Conservation (phyloP, 2,888 invertebrate genomes). For the Drosophila colorata region DNA sequence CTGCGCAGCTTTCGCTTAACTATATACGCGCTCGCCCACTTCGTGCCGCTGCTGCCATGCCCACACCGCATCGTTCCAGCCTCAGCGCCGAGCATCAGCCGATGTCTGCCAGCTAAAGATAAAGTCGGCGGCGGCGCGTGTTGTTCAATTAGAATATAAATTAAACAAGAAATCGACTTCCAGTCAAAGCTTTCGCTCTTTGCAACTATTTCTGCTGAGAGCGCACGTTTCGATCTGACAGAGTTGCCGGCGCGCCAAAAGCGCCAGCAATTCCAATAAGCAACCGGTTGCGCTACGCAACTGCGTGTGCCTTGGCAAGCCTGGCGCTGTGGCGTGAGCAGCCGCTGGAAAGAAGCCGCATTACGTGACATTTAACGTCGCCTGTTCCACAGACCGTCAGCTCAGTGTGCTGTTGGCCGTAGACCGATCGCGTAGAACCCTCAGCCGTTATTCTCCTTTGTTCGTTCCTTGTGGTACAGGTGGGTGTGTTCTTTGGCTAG, state of each 20-base stretch:
- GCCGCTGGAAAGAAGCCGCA: slow-evolving; percentile 54
- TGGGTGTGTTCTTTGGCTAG: slow-evolving; percentile 37
- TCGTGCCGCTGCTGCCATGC: too few relatives aligned
- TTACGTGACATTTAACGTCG: slow-evolving; percentile 51
- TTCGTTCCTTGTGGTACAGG: slow-evolving; percentile 42
- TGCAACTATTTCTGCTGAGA: slow-evolving; percentile 5
- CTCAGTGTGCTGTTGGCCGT: slow-evolving; percentile 69
- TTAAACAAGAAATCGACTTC: slow-evolving; percentile 14
- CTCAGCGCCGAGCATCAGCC: slow-evolving; percentile 36
- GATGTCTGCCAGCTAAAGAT: slow-evolving; percentile 41
- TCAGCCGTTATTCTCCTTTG: slow-evolving; percentile 11
- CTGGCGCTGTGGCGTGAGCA: slow-evolving; percentile 34
- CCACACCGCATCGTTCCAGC: slow-evolving; percentile 10
- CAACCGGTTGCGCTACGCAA: neutral
- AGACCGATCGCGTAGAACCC: slow-evolving; percentile 57
- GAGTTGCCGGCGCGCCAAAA: slow-evolving; percentile 52
- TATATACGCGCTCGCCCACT: neutral
- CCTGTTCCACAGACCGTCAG: slow-evolving; percentile 10
- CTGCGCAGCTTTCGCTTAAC: slow-evolving; percentile 28
- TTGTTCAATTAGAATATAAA: slow-evolving; percentile 43
- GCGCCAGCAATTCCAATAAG: neutral
- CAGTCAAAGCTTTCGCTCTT: slow-evolving; percentile 34
- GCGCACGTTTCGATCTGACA: slow-evolving; percentile 27
- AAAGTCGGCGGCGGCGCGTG: slow-evolving; percentile 43
- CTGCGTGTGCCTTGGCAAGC: slow-evolving; percentile 1